Conservation (phyloP, 2,797 vertebrate genomes). For the Sebastes steindachneri region DNA sequence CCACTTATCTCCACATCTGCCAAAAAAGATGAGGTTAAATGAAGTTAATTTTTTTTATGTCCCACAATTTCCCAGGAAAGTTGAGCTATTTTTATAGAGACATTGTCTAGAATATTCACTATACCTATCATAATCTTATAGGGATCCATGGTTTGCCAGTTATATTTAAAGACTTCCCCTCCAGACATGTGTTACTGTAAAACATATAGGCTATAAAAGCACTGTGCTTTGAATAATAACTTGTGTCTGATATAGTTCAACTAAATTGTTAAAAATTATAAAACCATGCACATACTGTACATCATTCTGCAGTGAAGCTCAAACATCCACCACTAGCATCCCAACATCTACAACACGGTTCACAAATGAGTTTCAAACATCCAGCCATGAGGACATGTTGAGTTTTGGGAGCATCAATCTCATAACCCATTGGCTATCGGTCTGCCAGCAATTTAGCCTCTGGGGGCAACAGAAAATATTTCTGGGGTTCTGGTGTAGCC, state of each 20-base stretch:
- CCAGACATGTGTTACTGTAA: background rate
- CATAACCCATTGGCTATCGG: background rate
- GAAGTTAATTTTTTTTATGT: background rate
- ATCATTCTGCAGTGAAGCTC: background rate
- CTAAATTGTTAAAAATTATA: background rate
- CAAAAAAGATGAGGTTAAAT: background rate
- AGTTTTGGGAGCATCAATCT: background rate
- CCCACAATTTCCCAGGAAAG: background rate
- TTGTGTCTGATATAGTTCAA: background rate
- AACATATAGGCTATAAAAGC: background rate
- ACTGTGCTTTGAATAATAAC: background rate
- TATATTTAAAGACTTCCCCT: background rate
- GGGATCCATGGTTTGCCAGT: background rate
- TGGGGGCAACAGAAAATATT: no score
- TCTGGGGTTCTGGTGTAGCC: no score
- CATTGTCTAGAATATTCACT: background rate
- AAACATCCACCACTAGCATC: background rate
- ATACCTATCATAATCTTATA: background rate
- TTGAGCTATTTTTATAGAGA: background rate
- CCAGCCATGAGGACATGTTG: background rate
- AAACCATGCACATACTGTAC: background rate
- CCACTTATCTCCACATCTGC: background rate
- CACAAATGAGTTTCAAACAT: background rate
- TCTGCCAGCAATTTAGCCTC: background rate
- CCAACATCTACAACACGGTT: background rate